Percentiles rank a stretch among this genome's conserved stretches.
phyloP scores from a whole-genome alignment of 2,888 invertebrate species.

The Ochlodes sylvanus region DNA sequence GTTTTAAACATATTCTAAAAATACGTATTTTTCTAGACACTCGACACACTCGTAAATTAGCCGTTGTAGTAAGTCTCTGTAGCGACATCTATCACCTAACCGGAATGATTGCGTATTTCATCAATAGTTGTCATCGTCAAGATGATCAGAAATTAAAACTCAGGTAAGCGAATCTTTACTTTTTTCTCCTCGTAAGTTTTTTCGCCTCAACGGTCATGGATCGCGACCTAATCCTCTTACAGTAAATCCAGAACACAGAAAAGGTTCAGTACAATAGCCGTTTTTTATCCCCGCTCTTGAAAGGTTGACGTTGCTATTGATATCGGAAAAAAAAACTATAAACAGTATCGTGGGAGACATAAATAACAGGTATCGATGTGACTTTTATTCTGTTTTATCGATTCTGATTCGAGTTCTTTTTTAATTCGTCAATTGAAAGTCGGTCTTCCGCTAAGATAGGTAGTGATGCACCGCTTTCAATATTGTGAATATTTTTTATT shows the following conservation, averaged over 20 bases:
- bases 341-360: conserved; percentile 48
- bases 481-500: conserved; percentile 1
- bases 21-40: no score
- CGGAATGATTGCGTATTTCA: not conserved
- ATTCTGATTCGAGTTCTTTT: conserved; percentile 44
- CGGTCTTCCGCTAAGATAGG: conserved; percentile 15
- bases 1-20: no score
- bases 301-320: conserved; percentile 48
- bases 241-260: conserved; percentile 58
- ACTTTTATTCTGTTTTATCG: conserved; percentile 47
- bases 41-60: no score
- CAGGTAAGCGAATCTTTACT: conserved; percentile 25
- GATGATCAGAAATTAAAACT: conserved; percentile 9
- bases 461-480: conserved; percentile 47
- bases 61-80: no score
- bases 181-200: conserved; percentile 29
- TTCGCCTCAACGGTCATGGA: conserved; percentile 38
- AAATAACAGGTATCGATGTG: conserved; percentile 50
- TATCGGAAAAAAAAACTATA: conserved; percentile 35
- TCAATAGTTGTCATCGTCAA: not conserved
- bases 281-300: conserved; percentile 45
- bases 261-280: conserved; percentile 45
- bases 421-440: conserved; percentile 16
- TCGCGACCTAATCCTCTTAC: conserved; percentile 62
- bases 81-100: no score